Evolutionary conservation across 2,797 vertebrate species (phyloP).

Genomic region (Echeneis naucrates): DNA sequence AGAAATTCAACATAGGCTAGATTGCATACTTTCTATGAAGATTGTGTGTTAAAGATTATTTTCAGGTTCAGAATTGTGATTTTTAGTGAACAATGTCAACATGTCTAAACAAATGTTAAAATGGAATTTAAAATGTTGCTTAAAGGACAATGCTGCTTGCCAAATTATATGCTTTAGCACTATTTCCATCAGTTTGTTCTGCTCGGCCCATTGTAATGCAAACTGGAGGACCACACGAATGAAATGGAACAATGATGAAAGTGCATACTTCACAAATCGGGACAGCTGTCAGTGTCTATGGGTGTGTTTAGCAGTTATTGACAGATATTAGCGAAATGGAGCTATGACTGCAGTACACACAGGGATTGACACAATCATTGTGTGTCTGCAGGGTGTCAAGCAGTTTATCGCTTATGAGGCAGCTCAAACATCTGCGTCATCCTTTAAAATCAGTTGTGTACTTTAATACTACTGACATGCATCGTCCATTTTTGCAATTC

Average conservation of each 20-base stretch:
- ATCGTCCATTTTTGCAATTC: constrained; percentile 1
- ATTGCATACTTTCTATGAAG: constrained; percentile 21
- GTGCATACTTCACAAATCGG: constrained; percentile 55
- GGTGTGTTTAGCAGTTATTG: constrained; percentile 27
- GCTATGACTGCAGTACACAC: constrained; percentile 13
- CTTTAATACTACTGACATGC: too few species aligned
- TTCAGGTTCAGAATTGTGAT: background rate
- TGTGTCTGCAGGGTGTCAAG: constrained; percentile 21
- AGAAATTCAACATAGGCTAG: background rate
- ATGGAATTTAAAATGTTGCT: constrained; percentile 23
- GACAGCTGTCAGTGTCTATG: constrained; percentile 62
- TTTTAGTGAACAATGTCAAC: background rate
- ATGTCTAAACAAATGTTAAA: constrained; percentile 26
- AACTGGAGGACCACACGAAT: constrained; percentile 56
- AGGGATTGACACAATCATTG: constrained; percentile 9
- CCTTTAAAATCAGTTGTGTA: constrained; percentile 24
- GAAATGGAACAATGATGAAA: constrained; percentile 73
- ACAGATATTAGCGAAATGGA: constrained; percentile 39
- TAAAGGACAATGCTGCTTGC: constrained; percentile 28
- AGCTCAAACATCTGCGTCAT: constrained; percentile 18
- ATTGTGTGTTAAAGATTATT: constrained; percentile 7
- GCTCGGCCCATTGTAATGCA: constrained; percentile 69
- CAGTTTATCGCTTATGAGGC: constrained; percentile 29
- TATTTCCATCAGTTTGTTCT: constrained; percentile 50
- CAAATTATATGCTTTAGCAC: constrained; percentile 51